phyloP scores from a whole-genome alignment of 2,888 invertebrate species.

The Andrena dorsata region DNA sequence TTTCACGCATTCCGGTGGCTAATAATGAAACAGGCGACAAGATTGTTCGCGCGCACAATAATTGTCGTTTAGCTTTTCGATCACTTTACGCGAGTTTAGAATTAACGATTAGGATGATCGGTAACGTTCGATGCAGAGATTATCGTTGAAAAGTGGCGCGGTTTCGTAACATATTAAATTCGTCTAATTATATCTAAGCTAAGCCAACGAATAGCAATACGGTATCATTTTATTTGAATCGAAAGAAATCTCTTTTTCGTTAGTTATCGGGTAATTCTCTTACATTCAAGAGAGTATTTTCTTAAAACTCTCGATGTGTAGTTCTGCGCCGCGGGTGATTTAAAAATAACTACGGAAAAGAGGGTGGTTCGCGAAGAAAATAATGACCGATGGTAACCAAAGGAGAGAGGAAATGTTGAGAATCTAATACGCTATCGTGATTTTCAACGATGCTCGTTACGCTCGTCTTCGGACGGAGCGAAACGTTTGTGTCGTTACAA shows the following conservation, averaged over 20 bases:
- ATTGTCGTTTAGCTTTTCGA: neutral
- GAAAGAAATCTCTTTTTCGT: neutral
- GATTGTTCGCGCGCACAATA: constrained; percentile 10
- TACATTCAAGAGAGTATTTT: constrained; percentile 33
- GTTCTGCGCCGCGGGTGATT: constrained; percentile 74
- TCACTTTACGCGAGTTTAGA: neutral
- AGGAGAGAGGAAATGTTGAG: neutral
- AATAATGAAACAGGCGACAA: neutral
- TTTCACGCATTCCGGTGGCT: neutral
- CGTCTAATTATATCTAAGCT: neutral
- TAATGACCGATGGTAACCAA: constrained; percentile 33
- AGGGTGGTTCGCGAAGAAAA: constrained; percentile 64
- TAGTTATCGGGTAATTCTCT: neutral
- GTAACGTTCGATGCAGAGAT: neutral
- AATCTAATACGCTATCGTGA: constrained; percentile 19
- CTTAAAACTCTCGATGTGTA: constrained; percentile 15
- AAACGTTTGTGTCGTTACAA: constrained; percentile 32
- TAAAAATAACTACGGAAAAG: constrained; percentile 76
- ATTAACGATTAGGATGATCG: neutral
- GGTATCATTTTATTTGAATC: neutral
- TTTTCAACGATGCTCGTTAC: constrained; percentile 10
- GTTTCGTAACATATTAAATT: neutral
- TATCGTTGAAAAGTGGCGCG: neutral
- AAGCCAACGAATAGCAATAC: neutral
- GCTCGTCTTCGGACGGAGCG: constrained; percentile 6